phyloP scores from a whole-genome alignment of 1,140 invertebrate species.

The Notospermus geniculatus region DNA sequence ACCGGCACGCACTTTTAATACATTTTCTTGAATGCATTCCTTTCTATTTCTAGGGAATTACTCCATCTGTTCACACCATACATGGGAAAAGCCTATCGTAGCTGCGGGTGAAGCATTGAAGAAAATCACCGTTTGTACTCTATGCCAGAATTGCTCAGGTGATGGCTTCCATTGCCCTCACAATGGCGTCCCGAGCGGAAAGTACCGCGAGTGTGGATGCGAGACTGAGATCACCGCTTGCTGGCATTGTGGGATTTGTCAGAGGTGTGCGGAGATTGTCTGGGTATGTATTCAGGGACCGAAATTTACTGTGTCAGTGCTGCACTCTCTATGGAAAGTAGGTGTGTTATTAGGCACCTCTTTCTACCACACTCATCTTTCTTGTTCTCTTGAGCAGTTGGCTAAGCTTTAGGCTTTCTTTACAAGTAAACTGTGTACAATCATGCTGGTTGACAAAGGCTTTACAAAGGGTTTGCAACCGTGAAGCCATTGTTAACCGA shows the following conservation, averaged over 20 bases:
- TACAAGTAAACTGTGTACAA: too few relatives aligned
- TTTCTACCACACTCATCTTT: too few relatives aligned
- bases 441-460: too few relatives aligned
- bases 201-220: conserved; percentile 35
- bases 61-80: conserved; percentile 42
- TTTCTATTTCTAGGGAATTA: conserved; percentile 34
- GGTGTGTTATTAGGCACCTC: too few relatives aligned
- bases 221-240: conserved; percentile 35
- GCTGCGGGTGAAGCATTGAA: conserved; percentile 20
- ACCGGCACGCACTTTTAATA: too few relatives aligned
- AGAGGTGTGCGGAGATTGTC: conserved; percentile 35
- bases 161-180: conserved; percentile 33
- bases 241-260: conserved; percentile 42
- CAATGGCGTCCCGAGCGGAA: conserved; percentile 34
- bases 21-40: background rate
- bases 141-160: conserved; percentile 43
- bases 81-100: conserved; percentile 24
- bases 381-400: too few relatives aligned
- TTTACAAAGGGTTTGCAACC: too few relatives aligned
- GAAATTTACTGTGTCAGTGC: too few relatives aligned
- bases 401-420: too few relatives aligned
- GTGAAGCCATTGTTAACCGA: too few relatives aligned
- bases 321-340: too few relatives aligned
- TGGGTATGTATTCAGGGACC: conserved; percentile 42
- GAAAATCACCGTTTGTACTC: conserved; percentile 33